These are phyloP conservation scores for Vollenhovia emeryi DNA, from an alignment of 1,140 invertebrate genomes.

Conservation along the genomic window DNA sequence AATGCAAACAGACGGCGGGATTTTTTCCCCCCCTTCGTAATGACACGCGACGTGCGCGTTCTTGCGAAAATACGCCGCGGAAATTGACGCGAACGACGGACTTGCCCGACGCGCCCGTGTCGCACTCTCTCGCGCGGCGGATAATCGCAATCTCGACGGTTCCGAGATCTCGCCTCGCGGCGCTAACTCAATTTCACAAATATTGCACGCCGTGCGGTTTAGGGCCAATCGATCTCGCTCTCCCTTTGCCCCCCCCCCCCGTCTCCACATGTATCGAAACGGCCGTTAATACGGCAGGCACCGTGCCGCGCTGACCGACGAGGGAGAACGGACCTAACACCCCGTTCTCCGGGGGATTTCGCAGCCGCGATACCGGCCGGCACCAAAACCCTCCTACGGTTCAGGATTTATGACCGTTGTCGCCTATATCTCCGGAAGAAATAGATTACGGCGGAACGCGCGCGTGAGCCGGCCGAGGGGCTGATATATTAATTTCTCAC, in stretches of 20 bases:
- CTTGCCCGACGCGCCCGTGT: neutral
- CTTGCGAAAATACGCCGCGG: neutral
- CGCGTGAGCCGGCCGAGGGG: neutral
- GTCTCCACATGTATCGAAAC: slow-evolving; percentile 17
- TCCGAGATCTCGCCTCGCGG: neutral
- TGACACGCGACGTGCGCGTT: neutral
- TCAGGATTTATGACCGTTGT: slow-evolving; percentile 55
- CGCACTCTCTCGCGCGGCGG: neutral
- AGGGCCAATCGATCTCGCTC: neutral
- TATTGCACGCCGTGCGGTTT: neutral
- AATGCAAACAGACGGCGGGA: neutral
- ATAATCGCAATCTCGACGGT: neutral
- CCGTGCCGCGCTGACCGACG: slow-evolving; percentile 5
- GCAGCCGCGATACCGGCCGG: slow-evolving; percentile 30
- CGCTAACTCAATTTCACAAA: slow-evolving; percentile 3
- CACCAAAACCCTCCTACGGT: slow-evolving; percentile 43
- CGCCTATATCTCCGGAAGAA: slow-evolving; percentile 54
- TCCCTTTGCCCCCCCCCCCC: neutral
- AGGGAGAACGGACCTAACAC: slow-evolving; percentile 27
- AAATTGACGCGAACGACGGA: neutral
- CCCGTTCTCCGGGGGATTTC: slow-evolving; percentile 23
- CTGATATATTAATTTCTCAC: slow-evolving; percentile 59
- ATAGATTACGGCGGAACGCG: slow-evolving; percentile 47
- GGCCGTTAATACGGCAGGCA: slow-evolving; percentile 23
- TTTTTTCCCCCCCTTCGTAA: neutral